These are phyloP conservation scores for Mastigias papua DNA, from an alignment of 30 jellyfish, hydroid and myxozoan species.

Conservation along the genomic window DNA sequence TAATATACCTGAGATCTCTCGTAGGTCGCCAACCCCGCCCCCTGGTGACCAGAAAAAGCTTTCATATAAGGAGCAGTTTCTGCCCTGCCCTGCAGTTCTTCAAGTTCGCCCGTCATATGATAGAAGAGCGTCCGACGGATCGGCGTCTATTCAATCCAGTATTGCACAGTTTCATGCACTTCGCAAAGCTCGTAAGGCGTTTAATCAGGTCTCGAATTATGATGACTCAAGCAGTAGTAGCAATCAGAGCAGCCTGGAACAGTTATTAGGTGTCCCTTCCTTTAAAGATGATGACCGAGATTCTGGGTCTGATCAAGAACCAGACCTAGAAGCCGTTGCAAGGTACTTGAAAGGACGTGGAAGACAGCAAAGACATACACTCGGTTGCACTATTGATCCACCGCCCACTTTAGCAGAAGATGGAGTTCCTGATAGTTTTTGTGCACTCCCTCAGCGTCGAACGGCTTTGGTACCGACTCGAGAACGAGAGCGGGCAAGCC, in stretches of 20 bases:
- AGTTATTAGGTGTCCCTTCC: constrained; percentile 71
- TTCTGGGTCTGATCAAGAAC: constrained; percentile 96
- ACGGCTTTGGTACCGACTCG: constrained; percentile 77
- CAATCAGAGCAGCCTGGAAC: constrained; percentile 79
- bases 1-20: constrained; percentile 77
- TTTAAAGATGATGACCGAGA: constrained; percentile 79
- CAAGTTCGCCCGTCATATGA: constrained; percentile 97
- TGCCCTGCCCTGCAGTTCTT: constrained; percentile 97
- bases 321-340: constrained; percentile 90
- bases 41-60: constrained; percentile 74
- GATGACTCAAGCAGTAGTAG: constrained; percentile 74
- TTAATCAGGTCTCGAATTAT: constrained; percentile 63
- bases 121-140: constrained; percentile 97
- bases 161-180: constrained; percentile 93
- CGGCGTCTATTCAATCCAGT: constrained; percentile 92
- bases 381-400: constrained; percentile 75
- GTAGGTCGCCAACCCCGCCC: constrained; percentile 95
- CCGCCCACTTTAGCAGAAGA: constrained; percentile 67
- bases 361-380: constrained; percentile 90
- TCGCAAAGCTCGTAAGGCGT: constrained; percentile 71
- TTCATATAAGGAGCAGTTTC: constrained; percentile 88
- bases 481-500: constrained; percentile 92
- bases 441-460: constrained; percentile 75
- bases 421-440: constrained; percentile 64
- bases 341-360: constrained; percentile 89